phyloP scores from a whole-genome alignment of 2,113 vertebrate species.

The Pycnonotus jocosus region DNA sequence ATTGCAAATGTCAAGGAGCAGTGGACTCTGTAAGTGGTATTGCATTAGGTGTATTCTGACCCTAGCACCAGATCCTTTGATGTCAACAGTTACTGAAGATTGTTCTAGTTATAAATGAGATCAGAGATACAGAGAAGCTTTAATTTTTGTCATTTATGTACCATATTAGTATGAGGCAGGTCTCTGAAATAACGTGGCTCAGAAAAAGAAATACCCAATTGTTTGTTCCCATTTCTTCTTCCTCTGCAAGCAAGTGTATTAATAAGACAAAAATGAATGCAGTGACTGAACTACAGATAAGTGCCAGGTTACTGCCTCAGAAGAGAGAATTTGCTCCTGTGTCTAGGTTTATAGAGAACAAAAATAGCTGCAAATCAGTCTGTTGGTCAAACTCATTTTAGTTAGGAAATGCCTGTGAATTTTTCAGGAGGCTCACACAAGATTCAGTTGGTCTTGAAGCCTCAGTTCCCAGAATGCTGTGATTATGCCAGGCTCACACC shows the following conservation, averaged over 20 bases:
- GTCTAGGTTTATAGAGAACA: background rate
- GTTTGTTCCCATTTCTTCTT: background rate
- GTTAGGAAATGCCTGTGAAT: background rate
- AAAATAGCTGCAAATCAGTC: background rate
- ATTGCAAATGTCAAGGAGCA: background rate
- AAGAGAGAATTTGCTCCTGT: background rate
- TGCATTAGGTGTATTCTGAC: background rate
- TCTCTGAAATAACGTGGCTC: background rate
- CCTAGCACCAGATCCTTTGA: background rate
- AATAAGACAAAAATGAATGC: background rate
- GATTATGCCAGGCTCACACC: background rate
- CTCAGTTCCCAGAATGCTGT: background rate
- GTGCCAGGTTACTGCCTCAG: background rate
- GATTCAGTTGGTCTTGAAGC: background rate
- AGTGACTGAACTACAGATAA: background rate
- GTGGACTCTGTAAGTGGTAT: background rate
- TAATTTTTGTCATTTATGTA: background rate
- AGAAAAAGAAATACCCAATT: background rate
- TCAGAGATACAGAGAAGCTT: background rate
- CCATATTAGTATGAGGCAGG: background rate
- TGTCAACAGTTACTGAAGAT: background rate
- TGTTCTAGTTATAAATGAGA: background rate
- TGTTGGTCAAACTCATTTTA: fast-evolving
- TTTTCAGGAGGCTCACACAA: background rate
- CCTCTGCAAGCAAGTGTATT: background rate